These are phyloP conservation scores for Cacoxenus indagator DNA, from an alignment of 2,888 invertebrate genomes.

Conservation along the genomic window DNA sequence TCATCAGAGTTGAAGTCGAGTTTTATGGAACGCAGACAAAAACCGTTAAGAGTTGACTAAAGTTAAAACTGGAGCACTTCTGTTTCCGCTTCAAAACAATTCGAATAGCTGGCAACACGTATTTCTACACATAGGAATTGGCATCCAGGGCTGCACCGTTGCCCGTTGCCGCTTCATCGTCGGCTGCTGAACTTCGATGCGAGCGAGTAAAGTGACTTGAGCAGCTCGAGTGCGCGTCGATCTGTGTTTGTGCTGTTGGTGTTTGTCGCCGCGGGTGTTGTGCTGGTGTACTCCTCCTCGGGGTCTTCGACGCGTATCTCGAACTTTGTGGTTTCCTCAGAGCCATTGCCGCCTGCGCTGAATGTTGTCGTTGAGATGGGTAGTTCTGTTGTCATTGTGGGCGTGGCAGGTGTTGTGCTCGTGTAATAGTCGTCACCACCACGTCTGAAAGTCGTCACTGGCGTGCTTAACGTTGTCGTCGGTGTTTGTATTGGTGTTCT, in stretches of 20 bases:
- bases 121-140: neutral
- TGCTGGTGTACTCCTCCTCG: constrained; percentile 51
- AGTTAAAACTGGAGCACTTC: constrained; percentile 47
- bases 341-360: constrained; percentile 39
- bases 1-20: constrained; percentile 3
- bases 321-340: constrained; percentile 69
- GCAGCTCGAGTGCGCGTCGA: constrained; percentile 83
- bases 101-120: constrained; percentile 41
- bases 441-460: constrained; percentile 61
- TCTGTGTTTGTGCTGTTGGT: constrained; percentile 73
- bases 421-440: constrained; percentile 64
- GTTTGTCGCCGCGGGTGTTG: constrained; percentile 46
- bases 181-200: constrained; percentile 84
- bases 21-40: constrained; percentile 20
- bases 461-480: constrained; percentile 48
- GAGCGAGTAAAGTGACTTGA: constrained; percentile 86
- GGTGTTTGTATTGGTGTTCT: constrained; percentile 1
- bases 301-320: constrained; percentile 68
- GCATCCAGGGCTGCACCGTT: neutral
- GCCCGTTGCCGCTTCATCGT: constrained; percentile 58
- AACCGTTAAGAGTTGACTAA: constrained; percentile 50
- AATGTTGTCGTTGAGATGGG: constrained; percentile 47
- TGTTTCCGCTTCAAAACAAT: constrained; percentile 35
- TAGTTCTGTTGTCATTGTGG: constrained; percentile 51
- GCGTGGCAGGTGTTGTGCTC: constrained; percentile 56